Conservation (phyloP, 2,797 vertebrate species). For the Oreochromis mossambicus region DNA sequence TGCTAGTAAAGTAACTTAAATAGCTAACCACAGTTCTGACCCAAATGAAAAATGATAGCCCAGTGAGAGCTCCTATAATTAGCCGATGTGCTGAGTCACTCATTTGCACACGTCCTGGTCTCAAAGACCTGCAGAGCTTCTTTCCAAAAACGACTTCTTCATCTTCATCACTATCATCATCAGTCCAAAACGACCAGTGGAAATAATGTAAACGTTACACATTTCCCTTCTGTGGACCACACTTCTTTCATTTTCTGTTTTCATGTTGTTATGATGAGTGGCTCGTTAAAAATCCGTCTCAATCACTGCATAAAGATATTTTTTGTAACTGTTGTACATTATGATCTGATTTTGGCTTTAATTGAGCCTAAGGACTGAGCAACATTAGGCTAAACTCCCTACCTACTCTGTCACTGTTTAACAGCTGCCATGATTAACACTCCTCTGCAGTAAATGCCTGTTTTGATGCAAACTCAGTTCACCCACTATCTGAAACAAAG, state of each 20-base stretch:
- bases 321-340: not conserved
- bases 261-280: not conserved
- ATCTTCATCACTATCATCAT: not conserved
- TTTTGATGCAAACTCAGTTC: not conserved
- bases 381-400: accelerated
- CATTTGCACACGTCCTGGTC: not conserved
- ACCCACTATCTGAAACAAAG: not conserved
- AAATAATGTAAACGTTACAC: not conserved
- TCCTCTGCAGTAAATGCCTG: not conserved
- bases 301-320: not conserved
- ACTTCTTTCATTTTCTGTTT: not conserved
- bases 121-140: not conserved
- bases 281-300: not conserved
- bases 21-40: not conserved
- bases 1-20: not conserved
- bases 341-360: not conserved
- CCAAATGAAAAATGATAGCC: not conserved
- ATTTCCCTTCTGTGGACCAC: not conserved
- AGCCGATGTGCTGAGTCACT: not conserved
- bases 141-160: not conserved
- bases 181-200: not conserved
- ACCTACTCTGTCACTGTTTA: not conserved
- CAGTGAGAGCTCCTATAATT: not conserved
- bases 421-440: not conserved
- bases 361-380: not conserved